Conservation (phyloP, 2,888 invertebrate species). For the Spilarctia lutea region DNA sequence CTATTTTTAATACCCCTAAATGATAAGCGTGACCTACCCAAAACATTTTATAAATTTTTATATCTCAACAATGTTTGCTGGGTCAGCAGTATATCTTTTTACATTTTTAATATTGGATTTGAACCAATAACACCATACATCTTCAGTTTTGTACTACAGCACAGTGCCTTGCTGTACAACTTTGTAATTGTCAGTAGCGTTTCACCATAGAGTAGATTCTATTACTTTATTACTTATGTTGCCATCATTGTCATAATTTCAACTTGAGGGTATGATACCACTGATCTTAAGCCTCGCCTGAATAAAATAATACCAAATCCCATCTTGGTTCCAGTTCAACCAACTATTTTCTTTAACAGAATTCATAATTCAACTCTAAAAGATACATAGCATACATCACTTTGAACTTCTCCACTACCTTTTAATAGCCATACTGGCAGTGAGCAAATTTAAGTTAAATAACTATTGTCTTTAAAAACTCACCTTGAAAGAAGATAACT, state of each 20-base stretch:
- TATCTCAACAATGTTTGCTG: no score
- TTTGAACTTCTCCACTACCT: background rate
- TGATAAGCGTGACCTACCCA: no score
- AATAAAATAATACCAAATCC: background rate
- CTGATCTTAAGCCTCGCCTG: background rate
- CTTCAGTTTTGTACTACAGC: background rate
- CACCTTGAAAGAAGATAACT: background rate
- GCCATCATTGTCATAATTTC: background rate
- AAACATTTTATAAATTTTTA: no score
- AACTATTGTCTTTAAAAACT: background rate
- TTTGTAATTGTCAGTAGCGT: background rate
- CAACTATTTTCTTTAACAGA: background rate
- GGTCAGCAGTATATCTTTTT: background rate
- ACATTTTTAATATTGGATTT: background rate
- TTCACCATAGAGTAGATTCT: background rate
- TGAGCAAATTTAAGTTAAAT: background rate
- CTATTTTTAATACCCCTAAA: no score
- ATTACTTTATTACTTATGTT: background rate
- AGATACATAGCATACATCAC: background rate
- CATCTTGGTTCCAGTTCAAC: background rate
- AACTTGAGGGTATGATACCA: background rate
- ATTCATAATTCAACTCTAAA: background rate
- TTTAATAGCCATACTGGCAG: background rate
- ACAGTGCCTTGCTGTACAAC: background rate
- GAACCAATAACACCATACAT: background rate